Evolutionary conservation across 2,797 vertebrate genomes (phyloP).

Genomic region (Ataeniobius toweri): DNA sequence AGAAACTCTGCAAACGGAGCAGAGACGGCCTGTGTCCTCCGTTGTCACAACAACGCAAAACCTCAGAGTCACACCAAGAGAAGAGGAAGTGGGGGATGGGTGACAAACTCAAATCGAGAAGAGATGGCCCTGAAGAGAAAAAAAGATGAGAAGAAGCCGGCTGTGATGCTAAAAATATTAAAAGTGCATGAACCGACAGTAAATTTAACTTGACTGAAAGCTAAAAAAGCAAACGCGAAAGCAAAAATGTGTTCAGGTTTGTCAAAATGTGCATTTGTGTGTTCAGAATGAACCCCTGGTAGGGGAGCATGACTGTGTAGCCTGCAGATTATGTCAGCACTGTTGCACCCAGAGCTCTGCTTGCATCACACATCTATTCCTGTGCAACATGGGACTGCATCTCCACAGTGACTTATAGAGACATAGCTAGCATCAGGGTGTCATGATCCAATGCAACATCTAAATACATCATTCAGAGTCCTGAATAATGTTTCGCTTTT

Average conservation of each 20-base stretch:
- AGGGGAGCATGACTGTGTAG: constrained; percentile 63
- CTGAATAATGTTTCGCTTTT: constrained; percentile 21
- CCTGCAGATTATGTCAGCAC: constrained; percentile 56
- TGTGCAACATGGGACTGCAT: constrained; percentile 69
- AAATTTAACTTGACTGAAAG: not conserved
- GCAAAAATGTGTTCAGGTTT: not conserved
- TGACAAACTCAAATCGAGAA: constrained; percentile 51
- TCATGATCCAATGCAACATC: constrained; percentile 47
- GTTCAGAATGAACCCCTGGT: constrained; percentile 11
- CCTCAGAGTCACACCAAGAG: constrained; percentile 77
- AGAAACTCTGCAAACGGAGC: constrained; percentile 72
- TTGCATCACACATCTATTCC: constrained; percentile 68
- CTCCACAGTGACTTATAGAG: constrained; percentile 50
- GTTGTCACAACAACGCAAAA: constrained; percentile 81
- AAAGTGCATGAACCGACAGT: not conserved
- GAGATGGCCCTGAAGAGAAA: constrained; percentile 40
- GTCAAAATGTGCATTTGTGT: not conserved
- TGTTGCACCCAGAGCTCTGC: constrained; percentile 36
- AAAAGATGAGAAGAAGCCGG: constrained; percentile 15
- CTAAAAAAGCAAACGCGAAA: not conserved
- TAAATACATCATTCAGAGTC: constrained; percentile 37
- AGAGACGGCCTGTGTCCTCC: constrained; percentile 62
- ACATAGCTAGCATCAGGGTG: constrained; percentile 53
- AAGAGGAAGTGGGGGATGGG: constrained; percentile 82
- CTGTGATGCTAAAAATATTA: constrained; percentile 4